Base-by-base conservation (phyloP, 2,113 vertebrate genomes). In the Hippoglossus stenolepis region DNA sequence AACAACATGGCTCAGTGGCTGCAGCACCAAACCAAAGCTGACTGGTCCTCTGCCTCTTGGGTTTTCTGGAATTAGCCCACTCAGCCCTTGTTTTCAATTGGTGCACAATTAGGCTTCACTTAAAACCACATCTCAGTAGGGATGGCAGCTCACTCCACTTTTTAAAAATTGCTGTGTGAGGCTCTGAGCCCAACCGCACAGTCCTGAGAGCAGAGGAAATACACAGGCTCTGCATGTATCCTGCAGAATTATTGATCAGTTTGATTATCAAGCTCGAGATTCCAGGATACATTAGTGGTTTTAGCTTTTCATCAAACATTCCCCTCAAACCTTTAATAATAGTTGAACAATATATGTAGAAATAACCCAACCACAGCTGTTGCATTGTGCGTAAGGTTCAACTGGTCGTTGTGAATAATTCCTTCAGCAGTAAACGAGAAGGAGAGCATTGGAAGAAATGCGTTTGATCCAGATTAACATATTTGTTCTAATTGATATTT, bases 321-420 rank as follows among this genome's bases (percentile, higher is more conserved):
- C n/a, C 51, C 8, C 51, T n/a, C 20, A n/a, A 6, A 73, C 28
- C 67, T 61, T 77, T 45, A 61, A 73, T 49, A 80, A 61, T 11
- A 38, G 12, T 4, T 8, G n/a, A 6, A 18, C 49, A 4, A 43
- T 13, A 43, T 35, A 2, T 35, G 49, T 59, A 24, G 60, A 20
- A 10, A 54, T 18, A 9, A 12, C 11, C 2, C 9, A 13, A 2
- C 21, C 5, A 5, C 18, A 1, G 40, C 12, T 54, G 53, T 14
- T 28, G 3, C 11, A 38, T 15, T 15, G 57, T 31, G 24, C 2
- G 47, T 2, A 51, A 51, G 15, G 23, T 21, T 76, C 70, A 85
- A 65, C 77, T 73, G 49, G 70, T 86, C 43, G 26, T 3, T 70
- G 60, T 21, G 77, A 43, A n/a, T 54, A 77, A 79, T 71, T 58